phyloP scores from a whole-genome alignment of 2,797 vertebrate species.

The Premnoplex brunnescens region DNA sequence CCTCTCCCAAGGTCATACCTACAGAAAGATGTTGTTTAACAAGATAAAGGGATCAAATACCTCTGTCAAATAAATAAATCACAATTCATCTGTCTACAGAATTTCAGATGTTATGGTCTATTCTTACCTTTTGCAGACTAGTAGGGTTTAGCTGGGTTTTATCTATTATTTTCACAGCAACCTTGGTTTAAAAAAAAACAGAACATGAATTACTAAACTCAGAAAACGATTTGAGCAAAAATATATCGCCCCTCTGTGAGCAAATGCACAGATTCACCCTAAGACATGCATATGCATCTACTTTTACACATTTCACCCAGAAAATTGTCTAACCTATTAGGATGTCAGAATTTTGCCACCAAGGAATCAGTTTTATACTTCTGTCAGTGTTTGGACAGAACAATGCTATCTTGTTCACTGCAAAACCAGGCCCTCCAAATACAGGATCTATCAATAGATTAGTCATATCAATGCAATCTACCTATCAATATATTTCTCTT shows the following conservation, averaged over 20 bases:
- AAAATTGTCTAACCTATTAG: background rate
- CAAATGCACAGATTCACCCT: background rate
- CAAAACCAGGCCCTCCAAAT: background rate
- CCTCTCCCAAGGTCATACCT: background rate
- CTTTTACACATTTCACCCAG: background rate
- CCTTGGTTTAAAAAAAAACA: conserved; percentile 67
- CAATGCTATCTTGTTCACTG: background rate
- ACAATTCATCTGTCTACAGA: background rate
- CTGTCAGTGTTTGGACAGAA: background rate
- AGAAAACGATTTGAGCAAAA: background rate
- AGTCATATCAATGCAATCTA: background rate
- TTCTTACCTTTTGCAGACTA: conserved; percentile 90
- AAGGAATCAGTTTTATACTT: background rate
- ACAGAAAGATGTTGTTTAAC: background rate
- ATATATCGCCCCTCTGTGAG: background rate
- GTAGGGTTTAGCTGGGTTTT: conserved; percentile 93
- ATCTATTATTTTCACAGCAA: conserved; percentile 94
- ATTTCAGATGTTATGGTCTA: conserved; percentile 1
- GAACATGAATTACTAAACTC: background rate
- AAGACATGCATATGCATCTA: background rate
- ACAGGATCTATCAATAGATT: background rate
- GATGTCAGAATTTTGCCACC: background rate
- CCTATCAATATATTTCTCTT: background rate
- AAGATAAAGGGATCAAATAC: background rate
- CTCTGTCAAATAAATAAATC: background rate